Conservation (phyloP, 1,140 invertebrate genomes). For the Solenopsis invicta region DNA sequence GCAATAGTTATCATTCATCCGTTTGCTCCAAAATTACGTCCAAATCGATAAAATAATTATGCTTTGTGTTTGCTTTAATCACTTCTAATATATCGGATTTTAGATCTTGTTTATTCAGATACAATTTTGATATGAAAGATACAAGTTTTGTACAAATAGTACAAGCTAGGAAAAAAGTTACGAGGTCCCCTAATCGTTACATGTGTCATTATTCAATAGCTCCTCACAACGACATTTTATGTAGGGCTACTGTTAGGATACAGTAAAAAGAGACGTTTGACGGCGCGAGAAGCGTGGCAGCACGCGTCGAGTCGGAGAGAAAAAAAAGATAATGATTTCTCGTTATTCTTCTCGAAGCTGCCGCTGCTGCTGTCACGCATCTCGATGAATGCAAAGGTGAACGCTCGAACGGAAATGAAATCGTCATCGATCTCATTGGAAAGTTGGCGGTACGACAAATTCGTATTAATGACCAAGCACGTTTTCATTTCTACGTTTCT, state of each 20-base stretch:
- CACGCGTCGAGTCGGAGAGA: background rate
- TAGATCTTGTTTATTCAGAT: background rate
- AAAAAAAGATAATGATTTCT: slow-evolving; percentile 68
- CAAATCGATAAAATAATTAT: background rate
- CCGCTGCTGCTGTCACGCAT: background rate
- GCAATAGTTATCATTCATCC: slow-evolving; percentile 23
- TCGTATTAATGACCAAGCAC: slow-evolving; percentile 80
- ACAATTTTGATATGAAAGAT: background rate
- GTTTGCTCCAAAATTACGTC: background rate
- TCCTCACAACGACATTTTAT: background rate
- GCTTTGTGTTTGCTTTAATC: slow-evolving; percentile 3
- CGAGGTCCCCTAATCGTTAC: background rate
- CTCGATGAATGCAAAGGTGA: slow-evolving; percentile 29
- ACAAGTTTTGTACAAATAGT: background rate
- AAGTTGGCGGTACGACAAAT: slow-evolving; percentile 75
- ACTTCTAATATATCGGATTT: background rate
- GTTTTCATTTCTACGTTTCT: slow-evolving; percentile 71
- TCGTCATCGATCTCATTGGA: slow-evolving; percentile 76
- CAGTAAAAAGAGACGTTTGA: slow-evolving; percentile 35
- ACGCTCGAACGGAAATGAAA: slow-evolving; percentile 71
- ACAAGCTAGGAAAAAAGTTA: background rate
- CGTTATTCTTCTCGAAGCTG: slow-evolving; percentile 17
- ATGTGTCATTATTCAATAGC: slow-evolving; percentile 24
- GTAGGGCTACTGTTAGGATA: background rate
- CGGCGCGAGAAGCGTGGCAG: slow-evolving; percentile 26